phyloP scores from a whole-genome alignment of 2,888 invertebrate species.

The Pogonocherus hispidulus region DNA sequence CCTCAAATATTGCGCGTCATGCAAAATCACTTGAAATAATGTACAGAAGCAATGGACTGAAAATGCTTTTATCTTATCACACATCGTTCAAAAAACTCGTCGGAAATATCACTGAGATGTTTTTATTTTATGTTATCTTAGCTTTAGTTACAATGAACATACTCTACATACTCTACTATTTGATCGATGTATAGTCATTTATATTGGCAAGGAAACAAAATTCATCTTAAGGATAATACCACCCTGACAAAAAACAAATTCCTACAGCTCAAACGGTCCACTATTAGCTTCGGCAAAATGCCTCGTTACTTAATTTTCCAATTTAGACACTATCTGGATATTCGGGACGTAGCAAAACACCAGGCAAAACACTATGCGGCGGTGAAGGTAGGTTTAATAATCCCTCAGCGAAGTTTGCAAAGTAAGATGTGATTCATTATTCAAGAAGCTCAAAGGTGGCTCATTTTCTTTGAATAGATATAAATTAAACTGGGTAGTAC shows the following conservation, averaged over 20 bases:
- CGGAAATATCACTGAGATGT: too few relatives aligned
- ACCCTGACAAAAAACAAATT: not conserved
- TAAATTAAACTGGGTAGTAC: not conserved
- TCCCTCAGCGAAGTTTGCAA: not conserved
- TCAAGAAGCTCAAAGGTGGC: not conserved
- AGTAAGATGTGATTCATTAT: conserved; percentile 6
- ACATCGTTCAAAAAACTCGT: too few relatives aligned
- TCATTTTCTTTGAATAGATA: not conserved
- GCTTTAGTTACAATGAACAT: too few relatives aligned
- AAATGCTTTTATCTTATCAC: too few relatives aligned
- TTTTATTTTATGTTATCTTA: too few relatives aligned
- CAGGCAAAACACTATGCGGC: not conserved
- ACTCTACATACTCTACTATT: too few relatives aligned
- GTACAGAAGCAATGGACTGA: too few relatives aligned
- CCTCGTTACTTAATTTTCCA: not conserved
- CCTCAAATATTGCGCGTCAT: too few relatives aligned
- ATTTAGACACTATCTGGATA: not conserved
- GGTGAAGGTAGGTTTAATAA: conserved; percentile 2
- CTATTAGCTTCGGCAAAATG: not conserved
- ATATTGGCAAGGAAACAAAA: too few relatives aligned
- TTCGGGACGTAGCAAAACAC: not conserved
- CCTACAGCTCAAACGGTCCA: not conserved
- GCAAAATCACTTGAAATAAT: too few relatives aligned
- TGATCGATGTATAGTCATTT: too few relatives aligned
- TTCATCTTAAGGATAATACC: too few relatives aligned